Conservation (phyloP, 2,113 vertebrate genomes). For the Gila orcuttii region DNA sequence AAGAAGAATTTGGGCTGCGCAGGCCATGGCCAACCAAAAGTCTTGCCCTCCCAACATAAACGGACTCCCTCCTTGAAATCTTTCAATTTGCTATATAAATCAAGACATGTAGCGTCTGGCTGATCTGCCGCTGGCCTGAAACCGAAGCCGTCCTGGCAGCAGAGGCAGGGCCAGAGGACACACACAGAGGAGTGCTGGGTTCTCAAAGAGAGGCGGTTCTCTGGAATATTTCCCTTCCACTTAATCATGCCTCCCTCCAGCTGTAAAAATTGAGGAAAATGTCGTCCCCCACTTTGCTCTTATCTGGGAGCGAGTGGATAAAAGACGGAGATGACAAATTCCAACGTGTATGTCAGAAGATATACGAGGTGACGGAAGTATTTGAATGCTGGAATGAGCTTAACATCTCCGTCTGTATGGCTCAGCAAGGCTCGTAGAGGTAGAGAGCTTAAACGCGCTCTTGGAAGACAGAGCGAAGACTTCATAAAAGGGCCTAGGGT, state of each 20-base stretch:
- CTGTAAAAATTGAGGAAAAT: conserved; percentile 61
- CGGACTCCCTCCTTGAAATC: conserved; percentile 63
- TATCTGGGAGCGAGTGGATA: conserved; percentile 44
- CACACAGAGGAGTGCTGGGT: not conserved
- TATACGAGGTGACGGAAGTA: conserved; percentile 55
- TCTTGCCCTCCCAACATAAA: conserved; percentile 60
- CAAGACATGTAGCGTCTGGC: conserved; percentile 48
- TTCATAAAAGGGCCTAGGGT: conserved; percentile 34
- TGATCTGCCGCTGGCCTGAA: conserved; percentile 53
- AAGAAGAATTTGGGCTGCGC: conserved; percentile 4
- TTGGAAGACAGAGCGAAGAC: conserved; percentile 12
- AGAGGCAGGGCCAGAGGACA: conserved; percentile 31
- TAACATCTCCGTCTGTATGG: conserved; percentile 37
- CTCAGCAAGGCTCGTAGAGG: conserved; percentile 26
- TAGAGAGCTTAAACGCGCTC: conserved; percentile 38
- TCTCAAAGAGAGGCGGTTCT: conserved; percentile 40
- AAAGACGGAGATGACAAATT: conserved; percentile 50
- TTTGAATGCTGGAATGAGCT: conserved; percentile 53
- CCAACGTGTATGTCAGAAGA: conserved; percentile 55
- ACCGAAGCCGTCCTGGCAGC: conserved; percentile 43
- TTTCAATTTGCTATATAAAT: conserved; percentile 66
- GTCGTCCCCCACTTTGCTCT: conserved; percentile 37
- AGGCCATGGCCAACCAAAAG: conserved; percentile 46
- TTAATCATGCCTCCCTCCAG: conserved; percentile 58
- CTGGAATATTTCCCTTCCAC: conserved; percentile 56